Evolutionary conservation across 2,797 vertebrate species (phyloP).

Genomic region (Enoplosus armatus): DNA sequence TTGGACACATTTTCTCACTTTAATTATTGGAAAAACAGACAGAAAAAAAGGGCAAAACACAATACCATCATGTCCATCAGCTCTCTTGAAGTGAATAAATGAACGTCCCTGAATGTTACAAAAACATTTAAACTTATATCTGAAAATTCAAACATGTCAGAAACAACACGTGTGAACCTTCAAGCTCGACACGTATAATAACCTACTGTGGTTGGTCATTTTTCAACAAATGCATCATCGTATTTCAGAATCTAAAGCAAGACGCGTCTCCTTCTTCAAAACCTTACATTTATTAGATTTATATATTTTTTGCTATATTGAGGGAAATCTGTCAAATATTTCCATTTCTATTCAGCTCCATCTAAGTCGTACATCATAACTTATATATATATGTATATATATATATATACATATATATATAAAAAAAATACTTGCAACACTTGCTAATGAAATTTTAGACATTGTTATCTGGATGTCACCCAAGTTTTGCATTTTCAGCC

Average conservation of each 20-base stretch:
- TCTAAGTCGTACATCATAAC: neutral
- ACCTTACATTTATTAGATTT: neutral
- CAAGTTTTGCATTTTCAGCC: slow-evolving; percentile 63
- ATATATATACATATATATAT: too few relatives aligned
- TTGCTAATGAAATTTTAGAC: slow-evolving; percentile 50
- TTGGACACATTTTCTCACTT: neutral
- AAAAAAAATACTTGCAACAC: slow-evolving; percentile 25
- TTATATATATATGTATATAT: too few relatives aligned
- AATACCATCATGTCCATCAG: neutral
- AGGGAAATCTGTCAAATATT: slow-evolving; percentile 1
- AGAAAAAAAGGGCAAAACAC: neutral
- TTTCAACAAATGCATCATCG: neutral
- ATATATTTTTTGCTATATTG: neutral
- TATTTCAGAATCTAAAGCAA: neutral
- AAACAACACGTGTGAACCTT: neutral
- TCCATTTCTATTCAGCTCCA: neutral
- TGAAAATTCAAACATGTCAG: neutral
- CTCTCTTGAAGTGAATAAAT: neutral
- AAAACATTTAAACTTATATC: neutral
- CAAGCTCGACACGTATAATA: neutral
- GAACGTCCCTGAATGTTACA: neutral
- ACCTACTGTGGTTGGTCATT: neutral
- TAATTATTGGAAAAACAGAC: neutral
- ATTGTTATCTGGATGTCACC: slow-evolving; percentile 55
- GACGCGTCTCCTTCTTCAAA: neutral